These are phyloP conservation scores for Channa argus DNA, from an alignment of 2,113 vertebrate genomes.

Conservation along the genomic window DNA sequence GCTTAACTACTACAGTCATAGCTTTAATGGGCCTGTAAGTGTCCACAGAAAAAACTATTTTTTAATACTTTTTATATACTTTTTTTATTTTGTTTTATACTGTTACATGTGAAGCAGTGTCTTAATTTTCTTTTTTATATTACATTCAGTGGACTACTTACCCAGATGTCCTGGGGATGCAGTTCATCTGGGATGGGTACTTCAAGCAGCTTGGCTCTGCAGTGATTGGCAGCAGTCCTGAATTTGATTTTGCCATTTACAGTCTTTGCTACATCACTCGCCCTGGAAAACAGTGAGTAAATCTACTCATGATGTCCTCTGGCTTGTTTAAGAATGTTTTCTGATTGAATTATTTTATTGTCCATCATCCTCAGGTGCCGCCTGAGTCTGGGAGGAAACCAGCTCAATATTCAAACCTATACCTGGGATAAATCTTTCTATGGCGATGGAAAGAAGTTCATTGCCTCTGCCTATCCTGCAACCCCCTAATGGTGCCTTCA, in stretches of 20 bases:
- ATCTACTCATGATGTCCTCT: not conserved
- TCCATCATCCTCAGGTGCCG: slow-evolving; percentile 82
- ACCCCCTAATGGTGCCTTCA: slow-evolving; percentile 55
- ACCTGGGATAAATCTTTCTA: slow-evolving; percentile 90
- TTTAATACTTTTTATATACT: too few species aligned
- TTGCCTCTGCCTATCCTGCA: slow-evolving; percentile 89
- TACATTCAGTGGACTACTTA: slow-evolving; percentile 87
- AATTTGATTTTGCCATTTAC: slow-evolving; percentile 94
- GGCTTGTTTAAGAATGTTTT: not conserved
- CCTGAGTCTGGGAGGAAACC: slow-evolving; percentile 88
- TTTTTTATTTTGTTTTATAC: not conserved
- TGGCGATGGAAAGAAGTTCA: slow-evolving; percentile 86
- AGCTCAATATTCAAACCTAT: slow-evolving; percentile 89
- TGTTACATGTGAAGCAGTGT: not conserved
- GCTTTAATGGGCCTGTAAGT: slow-evolving; percentile 91
- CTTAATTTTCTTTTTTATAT: not conserved
- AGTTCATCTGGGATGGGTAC: slow-evolving; percentile 94
- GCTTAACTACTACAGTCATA: slow-evolving; percentile 93
- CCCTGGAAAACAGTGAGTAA: slow-evolving; percentile 89
- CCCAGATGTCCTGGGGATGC: slow-evolving; percentile 91
- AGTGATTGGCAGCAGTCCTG: slow-evolving; percentile 93
- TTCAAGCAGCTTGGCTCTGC: slow-evolving; percentile 92
- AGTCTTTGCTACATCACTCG: slow-evolving; percentile 91
- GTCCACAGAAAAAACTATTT: not conserved
- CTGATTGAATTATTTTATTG: not conserved